Percentiles rank a stretch among this genome's conserved stretches.
Conservation (phyloP, 2,888 invertebrate genomes). For the Aphidius colemani region DNA sequence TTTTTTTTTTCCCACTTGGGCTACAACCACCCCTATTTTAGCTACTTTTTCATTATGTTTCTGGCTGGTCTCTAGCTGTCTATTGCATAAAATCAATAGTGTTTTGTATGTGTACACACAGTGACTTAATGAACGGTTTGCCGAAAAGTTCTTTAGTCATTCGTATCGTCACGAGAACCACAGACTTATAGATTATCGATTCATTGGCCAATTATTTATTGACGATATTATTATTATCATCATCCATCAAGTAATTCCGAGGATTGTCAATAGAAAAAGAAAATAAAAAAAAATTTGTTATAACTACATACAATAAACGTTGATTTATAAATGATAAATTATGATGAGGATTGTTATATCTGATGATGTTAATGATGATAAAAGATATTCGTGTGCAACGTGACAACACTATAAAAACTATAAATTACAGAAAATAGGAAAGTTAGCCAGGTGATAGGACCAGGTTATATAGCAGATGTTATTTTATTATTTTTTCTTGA, state of each 20-base stretch:
- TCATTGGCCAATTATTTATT: conserved; percentile 20
- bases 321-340: no score
- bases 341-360: no score
- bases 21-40: neutral
- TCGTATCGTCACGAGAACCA: conserved; percentile 23
- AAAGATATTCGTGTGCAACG: no score
- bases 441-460: conserved; percentile 50
- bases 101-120: neutral
- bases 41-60: no score
- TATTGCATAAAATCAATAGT: conserved; percentile 25
- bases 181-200: conserved; percentile 21
- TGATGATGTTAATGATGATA: no score
- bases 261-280: no score
- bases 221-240: neutral
- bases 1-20: conserved; percentile 4
- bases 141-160: conserved; percentile 26
- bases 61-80: neutral
- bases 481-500: no score
- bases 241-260: no score
- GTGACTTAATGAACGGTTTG: conserved; percentile 26
- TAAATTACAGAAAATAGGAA: conserved; percentile 51
- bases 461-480: conserved; percentile 50
- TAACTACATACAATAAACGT: no score
- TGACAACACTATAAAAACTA: conserved; percentile 10
- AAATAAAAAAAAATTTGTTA: no score